A percentile compares a stretch with the other conserved stretches of the same genome.
Conservation (phyloP, 2,888 invertebrate genomes). For the Philhelius pedissequus region DNA sequence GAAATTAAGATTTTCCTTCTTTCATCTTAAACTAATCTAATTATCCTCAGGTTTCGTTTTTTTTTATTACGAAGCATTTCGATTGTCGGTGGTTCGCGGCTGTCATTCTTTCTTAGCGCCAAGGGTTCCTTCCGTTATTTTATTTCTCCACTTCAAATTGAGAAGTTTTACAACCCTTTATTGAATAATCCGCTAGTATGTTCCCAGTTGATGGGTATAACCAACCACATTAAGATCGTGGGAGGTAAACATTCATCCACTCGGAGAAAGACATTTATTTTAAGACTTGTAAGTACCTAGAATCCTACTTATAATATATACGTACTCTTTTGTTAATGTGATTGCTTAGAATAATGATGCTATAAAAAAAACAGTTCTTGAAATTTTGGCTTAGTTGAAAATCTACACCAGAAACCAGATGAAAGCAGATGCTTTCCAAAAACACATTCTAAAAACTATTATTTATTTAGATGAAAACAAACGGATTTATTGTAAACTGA, state of each 20-base stretch:
- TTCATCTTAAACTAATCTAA: constrained; percentile 1
- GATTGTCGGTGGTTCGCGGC: background rate
- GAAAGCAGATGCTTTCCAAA: constrained; percentile 19
- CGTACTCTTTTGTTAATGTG: constrained; percentile 29
- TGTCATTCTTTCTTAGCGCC: constrained; percentile 21
- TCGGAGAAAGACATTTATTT: background rate
- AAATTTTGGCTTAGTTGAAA: constrained; percentile 12
- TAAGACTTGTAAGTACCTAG: background rate
- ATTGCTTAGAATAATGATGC: constrained; percentile 36
- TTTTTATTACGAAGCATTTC: constrained; percentile 8
- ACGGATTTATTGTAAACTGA: constrained; percentile 1
- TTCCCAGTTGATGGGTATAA: constrained; percentile 4
- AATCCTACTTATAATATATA: too few species aligned
- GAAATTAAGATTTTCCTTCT: constrained; percentile 5
- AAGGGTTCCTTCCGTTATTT: constrained; percentile 22
- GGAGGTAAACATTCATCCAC: constrained; percentile 34
- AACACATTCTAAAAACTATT: background rate
- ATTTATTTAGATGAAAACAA: background rate
- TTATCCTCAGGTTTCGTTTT: constrained; percentile 35
- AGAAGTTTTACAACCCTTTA: constrained; percentile 17
- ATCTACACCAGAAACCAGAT: constrained; percentile 18
- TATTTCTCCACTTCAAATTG: background rate
- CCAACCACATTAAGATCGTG: constrained; percentile 18
- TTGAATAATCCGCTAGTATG: background rate
- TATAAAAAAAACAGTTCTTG: constrained; percentile 38